Evolutionary conservation across 2,113 vertebrate genomes (phyloP).

Genomic region (Pangasianodon gigas): DNA sequence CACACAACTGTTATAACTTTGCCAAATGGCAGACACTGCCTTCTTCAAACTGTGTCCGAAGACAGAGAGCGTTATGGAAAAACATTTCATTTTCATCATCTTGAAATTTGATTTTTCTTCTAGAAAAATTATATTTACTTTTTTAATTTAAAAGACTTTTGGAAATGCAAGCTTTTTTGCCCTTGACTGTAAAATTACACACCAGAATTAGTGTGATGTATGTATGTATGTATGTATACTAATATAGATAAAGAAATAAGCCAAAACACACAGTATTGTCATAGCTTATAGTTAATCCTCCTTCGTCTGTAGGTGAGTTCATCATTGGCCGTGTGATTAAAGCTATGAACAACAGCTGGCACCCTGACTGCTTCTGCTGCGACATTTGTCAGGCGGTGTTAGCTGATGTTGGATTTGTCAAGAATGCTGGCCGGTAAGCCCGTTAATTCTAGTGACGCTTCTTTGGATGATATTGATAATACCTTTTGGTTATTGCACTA

Average conservation of each 20-base stretch:
- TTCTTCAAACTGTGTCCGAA: no score
- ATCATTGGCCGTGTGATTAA: slow-evolving; percentile 99
- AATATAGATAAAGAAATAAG: background rate
- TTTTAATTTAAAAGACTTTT: no score
- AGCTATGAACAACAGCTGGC: slow-evolving; percentile 99
- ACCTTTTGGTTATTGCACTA: background rate
- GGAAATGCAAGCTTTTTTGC: no score
- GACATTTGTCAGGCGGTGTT: slow-evolving; percentile 91
- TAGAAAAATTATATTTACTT: no score
- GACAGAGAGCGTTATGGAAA: no score
- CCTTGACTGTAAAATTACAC: no score
- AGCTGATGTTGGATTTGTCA: slow-evolving; percentile 97
- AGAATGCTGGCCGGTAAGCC: slow-evolving; percentile 93
- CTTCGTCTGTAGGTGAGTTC: slow-evolving; percentile 84
- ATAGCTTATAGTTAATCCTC: background rate
- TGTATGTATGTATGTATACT: no score
- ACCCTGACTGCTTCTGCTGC: slow-evolving; percentile 96
- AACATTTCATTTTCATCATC: no score
- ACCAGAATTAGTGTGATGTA: no score
- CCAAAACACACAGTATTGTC: background rate
- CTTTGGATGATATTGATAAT: background rate
- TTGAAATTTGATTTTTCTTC: no score
- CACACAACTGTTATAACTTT: no score
- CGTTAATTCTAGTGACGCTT: background rate
- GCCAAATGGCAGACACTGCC: no score